Base-by-base conservation (phyloP, 2,797 vertebrate species). In the Synanceia verrucosa region DNA sequence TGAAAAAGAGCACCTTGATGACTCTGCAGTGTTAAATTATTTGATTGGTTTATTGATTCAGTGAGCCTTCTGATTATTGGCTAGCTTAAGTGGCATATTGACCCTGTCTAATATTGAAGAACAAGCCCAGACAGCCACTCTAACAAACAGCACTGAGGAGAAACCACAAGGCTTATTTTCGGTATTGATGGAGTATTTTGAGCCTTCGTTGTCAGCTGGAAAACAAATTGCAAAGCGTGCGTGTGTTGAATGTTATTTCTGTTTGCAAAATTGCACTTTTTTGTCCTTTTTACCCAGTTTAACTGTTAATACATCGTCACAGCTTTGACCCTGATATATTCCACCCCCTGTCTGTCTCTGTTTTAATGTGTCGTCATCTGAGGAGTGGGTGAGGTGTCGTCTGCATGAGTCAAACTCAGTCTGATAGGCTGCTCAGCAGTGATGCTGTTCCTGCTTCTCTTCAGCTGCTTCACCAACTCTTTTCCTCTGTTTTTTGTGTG, bases 31-130 rank as follows among this genome's bases (percentile, higher is more conserved):
- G 80, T 81, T 81, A 76, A 80, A 84, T 75, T 65, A 70, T 87
- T 86, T 81, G 74, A 89, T 78, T 85, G 83, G 71, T 83, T 71
- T 84, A 92, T 91, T 90, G 89, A 91, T 84, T 66, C 9, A 39
- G 56, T 56, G 3, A 11, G 68, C 41, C 52, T 4, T 33, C 78
- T 81, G 77, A 76, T 82, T 88, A 87, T 79, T 68, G 73, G 81
- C 14, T 60, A 48, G 29, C 47, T 43, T 82, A 70, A 87, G 65
- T 72, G 73, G 65, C 28, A 6, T 65, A 74, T 83, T 83, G 89
- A 84, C 66, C 60, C 43, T 21, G 65, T 62, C 34, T 75, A 76
- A 83, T 75, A 47, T 64, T 77, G 18, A 26, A 58, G 78, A 76
- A 73, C 67, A 47, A 52, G 59, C 2, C 19, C 5, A 10, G 43